Evolutionary conservation across 2,888 invertebrate species (phyloP), one percentile per base, ranked within the genome.

Genomic region (Drosophila meridiana): DNA sequence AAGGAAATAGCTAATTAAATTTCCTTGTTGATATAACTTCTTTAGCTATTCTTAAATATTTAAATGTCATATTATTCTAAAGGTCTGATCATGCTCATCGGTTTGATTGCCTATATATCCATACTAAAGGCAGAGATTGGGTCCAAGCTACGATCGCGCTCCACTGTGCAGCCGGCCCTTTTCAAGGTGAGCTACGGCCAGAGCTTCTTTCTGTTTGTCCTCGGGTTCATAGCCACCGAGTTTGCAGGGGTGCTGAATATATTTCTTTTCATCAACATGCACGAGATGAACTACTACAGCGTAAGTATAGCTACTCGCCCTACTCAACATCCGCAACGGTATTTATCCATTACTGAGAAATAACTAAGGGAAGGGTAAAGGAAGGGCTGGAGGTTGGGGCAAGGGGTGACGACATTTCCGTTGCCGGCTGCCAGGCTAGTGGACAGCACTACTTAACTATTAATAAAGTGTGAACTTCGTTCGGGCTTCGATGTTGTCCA

Each of bases 81-180:
- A 98, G 98, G 98, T 92, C 94, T 98, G 77, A 94, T 97, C 80
- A 97, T 98, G 97, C 95, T 98, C 87, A 96, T 97, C 83, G 98
- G 97, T 57, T 95, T 98, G 93, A 97, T 98, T 90, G 97, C 98
- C 95, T 98, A 98, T 95, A 97, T 98, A 94, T 97, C 98, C 66
- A 96, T 97, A 90, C 96, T 98, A 93, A 98, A 98, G 93, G 96
- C 97, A 11, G 98, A 98, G 95, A 95, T 98, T 53, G 97, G 97
- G 52, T 96, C 96, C 90, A 98, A 98, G 93, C 94, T 98, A 69
- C 95, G 97, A 73, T 96, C 97, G 70, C 95, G 96, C 91, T 96
- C 97, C 28, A 95, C 96, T 60, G 95, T 96, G 70, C 95, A 96
- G 90, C 96, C 96, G 47, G 96, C 97, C 1, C 94, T 96, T 62